A percentile compares a stretch with the other conserved stretches of the same genome.
Evolutionary conservation across 2,888 invertebrate genomes (phyloP).

Genomic region (Phaonia tiefii): DNA sequence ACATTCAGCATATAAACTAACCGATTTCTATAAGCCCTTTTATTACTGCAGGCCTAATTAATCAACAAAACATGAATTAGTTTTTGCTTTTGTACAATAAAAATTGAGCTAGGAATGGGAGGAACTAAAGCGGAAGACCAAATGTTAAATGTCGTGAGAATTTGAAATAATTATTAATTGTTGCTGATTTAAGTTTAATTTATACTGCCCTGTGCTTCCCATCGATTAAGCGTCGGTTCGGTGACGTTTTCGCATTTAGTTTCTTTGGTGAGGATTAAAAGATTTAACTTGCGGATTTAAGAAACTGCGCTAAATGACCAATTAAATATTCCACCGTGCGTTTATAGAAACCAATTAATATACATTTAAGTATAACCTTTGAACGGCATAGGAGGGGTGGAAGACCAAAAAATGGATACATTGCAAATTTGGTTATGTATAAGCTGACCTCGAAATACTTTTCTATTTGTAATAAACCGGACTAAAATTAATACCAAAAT

Average conservation of each 20-base stretch:
- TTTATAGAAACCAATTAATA: too few species aligned
- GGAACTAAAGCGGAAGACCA: slow-evolving; percentile 48
- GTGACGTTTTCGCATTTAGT: too few species aligned
- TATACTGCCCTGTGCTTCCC: slow-evolving; percentile 8
- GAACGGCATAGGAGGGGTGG: too few species aligned
- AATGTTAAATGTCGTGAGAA: slow-evolving; percentile 67
- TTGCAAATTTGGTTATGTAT: too few species aligned
- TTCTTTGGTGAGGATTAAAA: too few species aligned
- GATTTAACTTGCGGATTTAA: too few species aligned
- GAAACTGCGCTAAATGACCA: neutral
- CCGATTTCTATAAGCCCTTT: slow-evolving; percentile 21
- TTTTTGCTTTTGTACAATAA: slow-evolving; percentile 11
- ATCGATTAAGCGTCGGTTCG: neutral
- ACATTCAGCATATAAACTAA: slow-evolving; percentile 20
- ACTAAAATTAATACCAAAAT: too few species aligned
- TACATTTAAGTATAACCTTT: too few species aligned
- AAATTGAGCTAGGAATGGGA: slow-evolving; percentile 4
- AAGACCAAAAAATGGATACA: too few species aligned
- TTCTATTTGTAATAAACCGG: too few species aligned
- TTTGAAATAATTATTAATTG: slow-evolving; percentile 65
- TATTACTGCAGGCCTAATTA: slow-evolving; percentile 65
- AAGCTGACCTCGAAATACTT: too few species aligned
- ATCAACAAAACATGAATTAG: slow-evolving; percentile 53
- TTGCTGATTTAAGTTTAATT: slow-evolving; percentile 34
- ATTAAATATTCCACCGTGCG: too few species aligned